phyloP scores from a whole-genome alignment of 1,140 invertebrate genomes.

The Drosophila kohkoa region DNA sequence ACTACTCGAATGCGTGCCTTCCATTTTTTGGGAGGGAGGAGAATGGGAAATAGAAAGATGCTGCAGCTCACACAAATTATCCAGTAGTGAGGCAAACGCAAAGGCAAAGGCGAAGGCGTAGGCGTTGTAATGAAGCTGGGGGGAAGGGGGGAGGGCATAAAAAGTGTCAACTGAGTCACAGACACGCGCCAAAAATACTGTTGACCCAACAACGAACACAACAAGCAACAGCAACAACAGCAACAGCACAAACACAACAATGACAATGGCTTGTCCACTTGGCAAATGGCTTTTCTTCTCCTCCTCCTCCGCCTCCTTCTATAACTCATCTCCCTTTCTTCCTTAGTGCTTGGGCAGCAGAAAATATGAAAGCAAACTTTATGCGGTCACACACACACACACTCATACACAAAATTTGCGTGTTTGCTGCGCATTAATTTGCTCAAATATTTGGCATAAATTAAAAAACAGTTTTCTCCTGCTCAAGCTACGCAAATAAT shows the following conservation, averaged over 20 bases:
- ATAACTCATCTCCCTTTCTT: not conserved
- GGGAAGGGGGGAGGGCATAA: constrained; percentile 17
- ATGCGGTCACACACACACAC: constrained; percentile 8
- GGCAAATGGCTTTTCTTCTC: constrained; percentile 11
- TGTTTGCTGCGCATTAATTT: constrained; percentile 70
- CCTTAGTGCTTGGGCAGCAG: constrained; percentile 8
- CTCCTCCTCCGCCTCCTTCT: not conserved
- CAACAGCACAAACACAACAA: constrained; percentile 5
- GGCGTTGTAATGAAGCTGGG: not conserved
- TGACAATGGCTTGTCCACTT: constrained; percentile 23
- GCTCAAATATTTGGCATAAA: constrained; percentile 69
- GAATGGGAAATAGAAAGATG: constrained; percentile 2
- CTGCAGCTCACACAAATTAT: constrained; percentile 60
- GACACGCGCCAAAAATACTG: constrained; percentile 46
- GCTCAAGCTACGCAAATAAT: constrained; percentile 56
- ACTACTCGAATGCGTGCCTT: constrained; percentile 58
- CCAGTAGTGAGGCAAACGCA: not conserved
- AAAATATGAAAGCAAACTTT: constrained; percentile 54
- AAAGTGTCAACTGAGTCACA: constrained; percentile 52
- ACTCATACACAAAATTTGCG: constrained; percentile 40
- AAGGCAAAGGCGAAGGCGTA: constrained; percentile 5
- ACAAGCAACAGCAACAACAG: not conserved
- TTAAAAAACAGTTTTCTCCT: constrained; percentile 42
- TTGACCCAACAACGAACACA: constrained; percentile 17
- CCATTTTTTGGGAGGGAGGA: constrained; percentile 39